Conservation (phyloP, 2,888 invertebrate species). For the Hemithea aestivaria region DNA sequence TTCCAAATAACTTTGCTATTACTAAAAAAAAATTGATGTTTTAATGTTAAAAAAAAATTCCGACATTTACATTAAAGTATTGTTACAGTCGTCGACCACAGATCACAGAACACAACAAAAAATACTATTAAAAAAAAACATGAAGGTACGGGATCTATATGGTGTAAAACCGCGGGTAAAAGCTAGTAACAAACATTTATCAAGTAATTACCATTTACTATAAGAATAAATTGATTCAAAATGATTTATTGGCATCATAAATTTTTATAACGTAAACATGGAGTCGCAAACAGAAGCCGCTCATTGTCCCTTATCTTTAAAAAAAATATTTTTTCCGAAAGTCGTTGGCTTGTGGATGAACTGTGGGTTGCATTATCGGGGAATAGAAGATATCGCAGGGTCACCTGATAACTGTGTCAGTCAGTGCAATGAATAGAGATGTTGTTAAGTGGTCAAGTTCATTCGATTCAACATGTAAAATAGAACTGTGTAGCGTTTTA, state of each 20-base stretch:
- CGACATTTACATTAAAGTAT: too few species aligned
- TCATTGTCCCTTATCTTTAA: slow-evolving; percentile 46
- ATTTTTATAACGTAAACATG: slow-evolving; percentile 21
- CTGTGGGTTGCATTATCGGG: slow-evolving; percentile 51
- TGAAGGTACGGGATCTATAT: too few species aligned
- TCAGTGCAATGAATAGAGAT: slow-evolving; percentile 58
- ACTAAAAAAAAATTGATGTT: too few species aligned
- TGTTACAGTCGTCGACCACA: too few species aligned
- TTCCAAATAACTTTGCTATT: too few species aligned
- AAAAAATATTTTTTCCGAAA: slow-evolving; percentile 64
- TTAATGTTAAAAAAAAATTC: too few species aligned
- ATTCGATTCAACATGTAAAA: slow-evolving; percentile 31
- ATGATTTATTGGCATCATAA: slow-evolving; percentile 14
- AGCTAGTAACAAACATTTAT: background rate
- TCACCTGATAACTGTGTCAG: slow-evolving; percentile 54
- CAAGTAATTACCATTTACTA: slow-evolving; percentile 10
- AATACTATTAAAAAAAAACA: too few species aligned
- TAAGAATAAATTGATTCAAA: slow-evolving; percentile 15
- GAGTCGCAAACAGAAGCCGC: slow-evolving; percentile 29
- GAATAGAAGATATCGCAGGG: slow-evolving; percentile 56
- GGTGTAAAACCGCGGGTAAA: too few species aligned
- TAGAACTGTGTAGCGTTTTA: too few species aligned
- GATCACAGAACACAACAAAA: too few species aligned
- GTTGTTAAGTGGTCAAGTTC: slow-evolving; percentile 69
- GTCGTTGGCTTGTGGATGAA: slow-evolving; percentile 67